Conservation (phyloP, 2,888 invertebrate species). For the Galerucella calmariensis region DNA sequence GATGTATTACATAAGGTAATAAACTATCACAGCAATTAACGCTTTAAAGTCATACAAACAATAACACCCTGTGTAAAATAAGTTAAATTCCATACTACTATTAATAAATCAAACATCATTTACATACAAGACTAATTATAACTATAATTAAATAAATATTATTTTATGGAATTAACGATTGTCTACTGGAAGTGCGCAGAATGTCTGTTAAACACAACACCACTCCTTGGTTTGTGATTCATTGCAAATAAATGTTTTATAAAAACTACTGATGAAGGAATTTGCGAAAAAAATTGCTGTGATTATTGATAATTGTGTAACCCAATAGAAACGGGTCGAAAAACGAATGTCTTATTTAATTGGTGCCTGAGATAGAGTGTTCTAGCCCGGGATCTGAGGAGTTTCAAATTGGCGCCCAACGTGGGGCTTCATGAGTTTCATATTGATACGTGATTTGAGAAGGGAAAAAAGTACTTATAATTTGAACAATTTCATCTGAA, state of each 20-base stretch:
- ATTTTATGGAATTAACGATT: constrained; percentile 6
- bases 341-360: too few species aligned
- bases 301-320: neutral
- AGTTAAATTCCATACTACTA: neutral
- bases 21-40: neutral
- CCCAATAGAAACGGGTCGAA: too few species aligned
- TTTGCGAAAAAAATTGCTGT: neutral
- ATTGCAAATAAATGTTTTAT: constrained; percentile 7
- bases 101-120: constrained; percentile 11
- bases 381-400: too few species aligned
- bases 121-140: constrained; percentile 14
- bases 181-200: constrained; percentile 24
- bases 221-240: constrained; percentile 14
- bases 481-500: too few species aligned
- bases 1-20: too few species aligned
- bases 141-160: constrained; percentile 14
- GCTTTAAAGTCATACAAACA: neutral
- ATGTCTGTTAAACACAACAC: constrained; percentile 3
- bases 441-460: too few species aligned
- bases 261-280: neutral
- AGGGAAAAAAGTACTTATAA: too few species aligned
- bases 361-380: too few species aligned
- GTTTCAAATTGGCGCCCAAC: too few species aligned
- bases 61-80: neutral
- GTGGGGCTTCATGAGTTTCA: too few species aligned